Base-by-base conservation (phyloP, 1,140 invertebrate genomes). In the Ericerus pela region DNA sequence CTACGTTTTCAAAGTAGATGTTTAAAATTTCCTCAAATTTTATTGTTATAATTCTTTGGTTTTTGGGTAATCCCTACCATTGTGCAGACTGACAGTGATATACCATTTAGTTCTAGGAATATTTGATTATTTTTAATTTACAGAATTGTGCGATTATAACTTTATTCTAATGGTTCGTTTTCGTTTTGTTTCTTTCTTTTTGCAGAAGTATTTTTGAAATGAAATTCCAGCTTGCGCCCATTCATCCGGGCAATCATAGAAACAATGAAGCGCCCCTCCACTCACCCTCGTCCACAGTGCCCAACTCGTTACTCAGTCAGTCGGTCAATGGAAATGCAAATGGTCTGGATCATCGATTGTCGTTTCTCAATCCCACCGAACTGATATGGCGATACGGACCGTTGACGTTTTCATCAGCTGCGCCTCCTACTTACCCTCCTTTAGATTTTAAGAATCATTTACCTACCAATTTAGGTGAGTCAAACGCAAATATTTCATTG, bases 381-480 rank as follows among this genome's bases (percentile, higher is more conserved):
- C 41, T 47, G 41, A 47, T 47, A 24, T 47, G 41, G 41, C 41
- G 41, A 24, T 47, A 47, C 41, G 41, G 41, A 47, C 41, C 41
- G 41, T 47, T 47, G 41, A 47, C 41, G 10, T 47, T 47, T 47
- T 47, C 41, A 4, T 47, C 41, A 24, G 41, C 41, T 2, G 36
- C 60, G 60, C 63, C 57, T 62, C 76, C 30, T 76, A 76, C 53
- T 70, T 71, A 14, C 79, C 77, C 56, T 80, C 83, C 14, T 71
- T 85, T 85, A 37, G 88, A 92, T 66, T 82, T 88, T 62, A 90
- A 89, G 69, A 84, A 82, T 26, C 86, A 90, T 65, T 70, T 91
- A 56, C 88, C 88, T 6, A 75, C 78, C 5, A 79, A 76, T 61
- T 70, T 92, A 60, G 75, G 77, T 79, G 65, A 71, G 64, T 65